Base-by-base conservation (phyloP, 2,113 vertebrate genomes). In the Zosterops borbonicus region DNA sequence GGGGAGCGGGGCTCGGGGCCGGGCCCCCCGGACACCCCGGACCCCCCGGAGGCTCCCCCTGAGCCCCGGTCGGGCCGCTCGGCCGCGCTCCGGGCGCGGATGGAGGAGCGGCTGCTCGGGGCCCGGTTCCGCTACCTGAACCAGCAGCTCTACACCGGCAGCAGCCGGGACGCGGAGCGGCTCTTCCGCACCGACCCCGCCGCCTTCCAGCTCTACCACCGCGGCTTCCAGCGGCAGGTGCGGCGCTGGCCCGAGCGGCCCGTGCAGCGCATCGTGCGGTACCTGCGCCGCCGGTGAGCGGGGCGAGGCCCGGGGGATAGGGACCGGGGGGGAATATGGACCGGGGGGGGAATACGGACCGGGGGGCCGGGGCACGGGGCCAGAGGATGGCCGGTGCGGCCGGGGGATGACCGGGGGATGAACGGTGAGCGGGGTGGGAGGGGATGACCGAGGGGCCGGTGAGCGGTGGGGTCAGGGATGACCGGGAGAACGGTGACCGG, bases 51-150 rank as follows among this genome's bases (percentile, higher is more conserved):
- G n/a, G n/a, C n/a, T n/a, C n/a, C n/a, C n/a, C n/a, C n/a, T n/a
- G n/a, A n/a, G 73, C 44, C 83, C 10, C 58, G 60, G 3, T 11
- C 6, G 12, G 86, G 31, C 10, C 70, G 67, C 12, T 60, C 88
- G 12, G 76, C n/a, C 5, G 50, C 62, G 11, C 67, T 92, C 35
- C 83, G 82, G 0, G 58, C 76, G 1, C 79, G 73, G 23, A 99
- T 99, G 99, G 97, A 98, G 92, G 98, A 98, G 69, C 98, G 98
- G 2, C 94, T 99, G 80, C 98, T 98, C 28, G 95, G 98, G 0
- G 99, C 99, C 8, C 98, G 98, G 22, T 99, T 99, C 97, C 99
- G 99, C 41, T 99, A 98, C 94, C 98, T 99, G 56, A 99, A 99
- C 12, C 97, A 99, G 86, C 97, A 98, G 89, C 94, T 99, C 17